Percentiles rank a stretch among this genome's conserved stretches.
These are phyloP conservation scores for Epicauta chinensis DNA, from an alignment of 1,140 invertebrate species.

Conservation along the genomic window DNA sequence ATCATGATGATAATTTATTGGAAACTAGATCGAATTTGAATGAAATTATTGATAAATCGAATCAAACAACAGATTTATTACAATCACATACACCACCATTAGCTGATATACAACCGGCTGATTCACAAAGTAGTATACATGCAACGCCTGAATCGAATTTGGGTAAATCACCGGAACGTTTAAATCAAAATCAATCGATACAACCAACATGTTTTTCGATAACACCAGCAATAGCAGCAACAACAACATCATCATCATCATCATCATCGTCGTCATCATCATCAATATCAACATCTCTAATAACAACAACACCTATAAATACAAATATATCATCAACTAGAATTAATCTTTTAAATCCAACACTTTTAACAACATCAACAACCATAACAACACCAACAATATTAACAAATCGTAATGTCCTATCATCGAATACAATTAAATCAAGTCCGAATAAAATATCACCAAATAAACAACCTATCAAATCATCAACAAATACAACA, in stretches of 20 bases:
- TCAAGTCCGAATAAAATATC: constrained; percentile 44
- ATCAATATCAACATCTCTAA: constrained; percentile 32
- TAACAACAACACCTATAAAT: constrained; percentile 39
- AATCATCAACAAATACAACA: constrained; percentile 44
- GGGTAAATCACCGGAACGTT: constrained; percentile 29
- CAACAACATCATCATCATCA: constrained; percentile 10
- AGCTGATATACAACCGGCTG: constrained; percentile 45
- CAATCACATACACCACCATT: constrained; percentile 36
- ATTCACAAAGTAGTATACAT: constrained; percentile 36
- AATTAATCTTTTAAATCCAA: constrained; percentile 40
- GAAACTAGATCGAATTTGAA: constrained; percentile 9
- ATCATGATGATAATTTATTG: constrained; percentile 3
- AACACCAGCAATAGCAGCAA: not conserved
- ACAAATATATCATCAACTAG: constrained; percentile 36
- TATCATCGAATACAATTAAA: constrained; percentile 25
- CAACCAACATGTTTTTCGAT: constrained; percentile 8
- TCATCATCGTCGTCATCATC: constrained; percentile 26
- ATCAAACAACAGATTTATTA: constrained; percentile 22
- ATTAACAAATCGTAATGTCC: constrained; percentile 43
- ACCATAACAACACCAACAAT: no score
- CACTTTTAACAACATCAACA: constrained; percentile 35
- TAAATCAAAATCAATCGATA: constrained; percentile 26
- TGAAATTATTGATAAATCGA: constrained; percentile 18
- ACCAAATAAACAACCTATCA: constrained; percentile 47
- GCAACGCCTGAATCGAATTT: constrained; percentile 25